These are phyloP conservation scores for Drosophila takahashii DNA, from an alignment of 1,140 invertebrate genomes.

Conservation along the genomic window DNA sequence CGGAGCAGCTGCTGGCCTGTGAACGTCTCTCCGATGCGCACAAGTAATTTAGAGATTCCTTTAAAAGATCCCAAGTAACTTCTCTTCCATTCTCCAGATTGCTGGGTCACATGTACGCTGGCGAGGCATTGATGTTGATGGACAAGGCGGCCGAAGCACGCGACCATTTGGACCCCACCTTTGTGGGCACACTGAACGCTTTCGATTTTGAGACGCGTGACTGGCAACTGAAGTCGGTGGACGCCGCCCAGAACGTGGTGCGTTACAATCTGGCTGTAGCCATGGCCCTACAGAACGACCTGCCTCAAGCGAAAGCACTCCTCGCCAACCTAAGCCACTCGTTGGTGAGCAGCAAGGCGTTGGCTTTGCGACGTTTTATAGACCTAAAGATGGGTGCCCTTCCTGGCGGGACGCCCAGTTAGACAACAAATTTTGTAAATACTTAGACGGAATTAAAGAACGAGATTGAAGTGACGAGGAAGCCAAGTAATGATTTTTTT, in stretches of 20 bases:
- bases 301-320: conserved; percentile 89
- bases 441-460: conserved; percentile 56
- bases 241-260: conserved; percentile 89
- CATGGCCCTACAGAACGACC: conserved; percentile 91
- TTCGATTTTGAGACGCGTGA: conserved; percentile 84
- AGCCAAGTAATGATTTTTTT: not conserved
- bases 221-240: conserved; percentile 90
- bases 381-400: conserved; percentile 82
- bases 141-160: conserved; percentile 94
- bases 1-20: conserved; percentile 83
- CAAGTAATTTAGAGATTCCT: conserved; percentile 42
- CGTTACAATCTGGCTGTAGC: conserved; percentile 93
- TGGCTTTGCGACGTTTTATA: conserved; percentile 90
- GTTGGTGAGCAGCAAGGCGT: conserved; percentile 87
- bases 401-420: conserved; percentile 32
- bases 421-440: conserved; percentile 76
- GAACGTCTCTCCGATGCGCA: conserved; percentile 80
- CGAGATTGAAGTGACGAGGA: conserved; percentile 5
- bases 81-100: conserved; percentile 86
- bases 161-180: conserved; percentile 92
- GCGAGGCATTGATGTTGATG: conserved; percentile 94
- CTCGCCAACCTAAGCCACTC: conserved; percentile 89
- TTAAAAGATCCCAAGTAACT: not conserved
- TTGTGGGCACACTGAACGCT: conserved; percentile 86
- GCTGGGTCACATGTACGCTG: conserved; percentile 94